These are phyloP conservation scores for Trematomus loennbergii DNA, from an alignment of 2,113 vertebrate genomes.

Conservation along the genomic window DNA sequence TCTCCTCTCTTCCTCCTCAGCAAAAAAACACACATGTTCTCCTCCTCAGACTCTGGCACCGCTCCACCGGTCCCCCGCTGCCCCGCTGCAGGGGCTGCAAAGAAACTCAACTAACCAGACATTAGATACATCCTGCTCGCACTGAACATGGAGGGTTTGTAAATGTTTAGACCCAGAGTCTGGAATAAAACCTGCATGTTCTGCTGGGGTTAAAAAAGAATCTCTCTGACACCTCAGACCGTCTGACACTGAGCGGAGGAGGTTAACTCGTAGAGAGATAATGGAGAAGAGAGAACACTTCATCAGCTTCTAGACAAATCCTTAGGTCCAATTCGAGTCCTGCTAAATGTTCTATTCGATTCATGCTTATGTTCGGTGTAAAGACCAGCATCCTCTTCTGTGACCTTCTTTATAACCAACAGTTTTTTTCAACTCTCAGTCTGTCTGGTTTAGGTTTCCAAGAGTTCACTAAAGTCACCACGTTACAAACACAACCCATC, in stretches of 20 bases:
- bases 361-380: no score
- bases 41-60: constrained; percentile 63
- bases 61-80: constrained; percentile 51
- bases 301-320: background rate
- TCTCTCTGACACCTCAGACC: constrained; percentile 44
- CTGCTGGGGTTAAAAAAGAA: constrained; percentile 47
- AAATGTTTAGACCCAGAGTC: constrained; percentile 43
- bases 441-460: no score
- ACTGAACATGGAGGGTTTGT: constrained; percentile 41
- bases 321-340: no score
- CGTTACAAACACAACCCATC: no score
- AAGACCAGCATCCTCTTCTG: no score
- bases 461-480: no score
- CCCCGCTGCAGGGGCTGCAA: constrained; percentile 64
- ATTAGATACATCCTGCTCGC: constrained; percentile 58
- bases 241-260: constrained; percentile 53
- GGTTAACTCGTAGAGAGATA: constrained; percentile 29
- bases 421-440: no score
- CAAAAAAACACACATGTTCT: constrained; percentile 27
- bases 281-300: constrained; percentile 48
- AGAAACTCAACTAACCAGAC: constrained; percentile 69
- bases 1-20: constrained; percentile 49
- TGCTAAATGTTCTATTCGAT: no score
- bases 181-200: constrained; percentile 34
- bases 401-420: no score